These are phyloP conservation scores for Nomada fucata DNA, from an alignment of 2,888 invertebrate genomes.

Conservation along the genomic window DNA sequence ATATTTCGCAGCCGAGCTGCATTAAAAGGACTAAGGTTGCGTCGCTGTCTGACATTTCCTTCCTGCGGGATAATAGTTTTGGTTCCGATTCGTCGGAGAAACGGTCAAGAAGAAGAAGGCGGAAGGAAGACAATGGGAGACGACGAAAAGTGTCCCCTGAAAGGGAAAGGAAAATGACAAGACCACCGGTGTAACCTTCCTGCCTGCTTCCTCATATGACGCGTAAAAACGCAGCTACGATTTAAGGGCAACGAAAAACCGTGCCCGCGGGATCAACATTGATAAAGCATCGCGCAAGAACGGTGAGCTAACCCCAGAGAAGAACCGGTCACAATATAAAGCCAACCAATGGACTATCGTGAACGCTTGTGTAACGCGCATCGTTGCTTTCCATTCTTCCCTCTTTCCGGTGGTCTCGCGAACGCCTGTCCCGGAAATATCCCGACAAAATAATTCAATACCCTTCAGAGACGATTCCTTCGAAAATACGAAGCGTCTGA, in stretches of 20 bases:
- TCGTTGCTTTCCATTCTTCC: background rate
- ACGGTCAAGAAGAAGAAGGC: background rate
- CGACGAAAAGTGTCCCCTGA: slow-evolving; percentile 54
- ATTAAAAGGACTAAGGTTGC: slow-evolving; percentile 48
- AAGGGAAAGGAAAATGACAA: slow-evolving; percentile 62
- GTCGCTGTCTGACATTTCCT: slow-evolving; percentile 33
- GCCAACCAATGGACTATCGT: slow-evolving; percentile 62
- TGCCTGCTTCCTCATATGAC: slow-evolving; percentile 28
- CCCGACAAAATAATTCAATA: slow-evolving; percentile 16
- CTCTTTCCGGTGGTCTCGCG: background rate
- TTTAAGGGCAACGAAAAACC: slow-evolving; percentile 59
- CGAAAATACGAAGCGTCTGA: background rate
- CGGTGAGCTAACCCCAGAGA: background rate
- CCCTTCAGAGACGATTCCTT: background rate
- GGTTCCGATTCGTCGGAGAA: slow-evolving; percentile 24
- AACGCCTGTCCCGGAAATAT: background rate
- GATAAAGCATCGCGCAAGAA: slow-evolving; percentile 20
- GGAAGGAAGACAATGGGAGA: slow-evolving; percentile 41
- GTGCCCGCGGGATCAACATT: slow-evolving; percentile 45
- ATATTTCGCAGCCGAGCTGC: background rate
- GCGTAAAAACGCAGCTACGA: slow-evolving; percentile 51
- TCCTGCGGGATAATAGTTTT: slow-evolving; percentile 51
- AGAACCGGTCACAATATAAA: slow-evolving; percentile 46
- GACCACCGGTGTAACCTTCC: slow-evolving; percentile 46
- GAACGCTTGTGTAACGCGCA: slow-evolving; percentile 18